phyloP scores from a whole-genome alignment of 64 coral and sea anemone genomes.

The Cladopsammia gracilis region DNA sequence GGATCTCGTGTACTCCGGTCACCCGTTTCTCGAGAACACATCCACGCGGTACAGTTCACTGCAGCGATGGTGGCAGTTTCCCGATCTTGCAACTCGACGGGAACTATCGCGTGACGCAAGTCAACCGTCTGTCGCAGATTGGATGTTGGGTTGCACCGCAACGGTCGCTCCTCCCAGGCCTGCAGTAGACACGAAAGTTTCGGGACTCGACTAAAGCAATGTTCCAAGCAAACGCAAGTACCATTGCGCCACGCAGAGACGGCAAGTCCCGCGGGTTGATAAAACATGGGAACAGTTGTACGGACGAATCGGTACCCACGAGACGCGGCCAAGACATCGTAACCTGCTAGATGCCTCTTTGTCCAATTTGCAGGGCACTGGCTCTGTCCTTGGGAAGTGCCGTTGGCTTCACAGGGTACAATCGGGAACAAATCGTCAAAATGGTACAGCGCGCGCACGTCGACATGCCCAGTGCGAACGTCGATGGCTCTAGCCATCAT shows the following conservation, averaged over 20 bases:
- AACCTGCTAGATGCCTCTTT: neutral
- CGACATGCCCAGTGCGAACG: neutral
- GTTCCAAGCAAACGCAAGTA: neutral
- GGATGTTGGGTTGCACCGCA: neutral
- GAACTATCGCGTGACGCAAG: neutral
- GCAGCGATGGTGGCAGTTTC: neutral
- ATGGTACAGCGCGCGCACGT: neutral
- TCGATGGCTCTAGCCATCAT: neutral
- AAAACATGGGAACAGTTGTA: neutral
- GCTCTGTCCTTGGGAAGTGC: neutral
- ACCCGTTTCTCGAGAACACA: neutral
- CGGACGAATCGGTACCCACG: neutral
- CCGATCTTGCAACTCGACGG: neutral
- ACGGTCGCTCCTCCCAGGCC: neutral
- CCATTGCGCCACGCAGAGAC: neutral
- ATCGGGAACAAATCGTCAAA: neutral
- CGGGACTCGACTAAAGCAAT: neutral
- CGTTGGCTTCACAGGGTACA: neutral
- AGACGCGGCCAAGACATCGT: neutral
- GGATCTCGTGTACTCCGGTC: neutral
- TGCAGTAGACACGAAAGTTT: neutral
- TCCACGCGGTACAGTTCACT: neutral
- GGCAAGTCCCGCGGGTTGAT: neutral
- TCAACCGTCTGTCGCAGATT: neutral
- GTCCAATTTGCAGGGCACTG: neutral